These are phyloP conservation scores for Lethrus apterus DNA, from an alignment of 1,140 invertebrate genomes.

Conservation along the genomic window DNA sequence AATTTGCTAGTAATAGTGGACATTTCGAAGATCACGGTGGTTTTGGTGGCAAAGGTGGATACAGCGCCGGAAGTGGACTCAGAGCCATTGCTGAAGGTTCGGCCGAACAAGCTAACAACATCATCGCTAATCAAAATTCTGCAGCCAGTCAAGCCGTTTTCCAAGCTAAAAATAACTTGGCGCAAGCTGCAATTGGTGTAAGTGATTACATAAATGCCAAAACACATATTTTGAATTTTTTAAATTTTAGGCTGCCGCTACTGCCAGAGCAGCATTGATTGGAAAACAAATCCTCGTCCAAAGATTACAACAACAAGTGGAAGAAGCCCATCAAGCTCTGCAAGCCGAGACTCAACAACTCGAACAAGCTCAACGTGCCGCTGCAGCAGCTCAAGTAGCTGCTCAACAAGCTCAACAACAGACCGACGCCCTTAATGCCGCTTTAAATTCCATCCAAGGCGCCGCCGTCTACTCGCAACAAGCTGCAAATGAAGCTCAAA, in stretches of 20 bases:
- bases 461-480: conserved; percentile 3
- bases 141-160: conserved; percentile 10
- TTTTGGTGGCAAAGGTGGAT: conserved; percentile 10
- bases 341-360: conserved; percentile 10
- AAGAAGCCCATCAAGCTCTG: conserved; percentile 7
- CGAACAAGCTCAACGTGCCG: conserved; percentile 9
- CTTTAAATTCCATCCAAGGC: conserved; percentile 8
- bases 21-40: not conserved
- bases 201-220: not conserved
- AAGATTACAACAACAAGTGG: conserved; percentile 6
- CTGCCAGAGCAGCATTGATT: conserved; percentile 10
- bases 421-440: conserved; percentile 8
- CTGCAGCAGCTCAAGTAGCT: conserved; percentile 4
- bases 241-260: not conserved
- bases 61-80: conserved; percentile 7
- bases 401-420: conserved; percentile 8
- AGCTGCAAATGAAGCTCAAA: conserved; percentile 3
- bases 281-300: conserved; percentile 13
- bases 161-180: conserved; percentile 7
- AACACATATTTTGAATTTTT: not conserved
- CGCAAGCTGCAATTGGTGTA: conserved; percentile 12
- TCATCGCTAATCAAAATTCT: conserved; percentile 7
- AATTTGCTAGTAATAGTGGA: conserved; percentile 2
- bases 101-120: conserved; percentile 12
- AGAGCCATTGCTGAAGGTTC: conserved; percentile 11